These are phyloP conservation scores for Nothocercus nigrocapillus DNA, from an alignment of 2,113 vertebrate species.

Conservation along the genomic window DNA sequence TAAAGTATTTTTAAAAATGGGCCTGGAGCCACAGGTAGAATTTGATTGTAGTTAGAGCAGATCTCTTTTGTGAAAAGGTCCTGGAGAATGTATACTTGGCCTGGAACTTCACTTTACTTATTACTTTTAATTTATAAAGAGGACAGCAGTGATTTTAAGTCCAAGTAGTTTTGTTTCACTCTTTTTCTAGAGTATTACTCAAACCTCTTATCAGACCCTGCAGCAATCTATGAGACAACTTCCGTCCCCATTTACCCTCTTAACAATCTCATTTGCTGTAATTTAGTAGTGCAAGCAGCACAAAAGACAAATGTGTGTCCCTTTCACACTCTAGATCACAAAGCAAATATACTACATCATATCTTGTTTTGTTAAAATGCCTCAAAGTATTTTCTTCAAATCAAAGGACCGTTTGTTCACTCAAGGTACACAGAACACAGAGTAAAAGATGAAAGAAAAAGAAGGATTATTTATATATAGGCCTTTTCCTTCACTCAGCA, in stretches of 20 bases:
- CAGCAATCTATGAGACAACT: neutral
- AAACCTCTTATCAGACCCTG: neutral
- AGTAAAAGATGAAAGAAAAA: neutral
- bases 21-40: neutral
- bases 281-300: neutral
- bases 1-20: neutral
- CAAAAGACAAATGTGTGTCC: neutral
- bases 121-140: neutral
- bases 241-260: neutral
- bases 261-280: neutral
- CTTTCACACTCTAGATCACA: accelerated
- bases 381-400: neutral
- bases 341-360: neutral
- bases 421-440: neutral
- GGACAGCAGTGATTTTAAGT: neutral
- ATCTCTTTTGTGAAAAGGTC: neutral
- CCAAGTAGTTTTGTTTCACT: neutral
- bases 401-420: neutral
- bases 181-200: neutral
- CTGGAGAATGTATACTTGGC: neutral
- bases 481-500: neutral
- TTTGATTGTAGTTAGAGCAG: neutral
- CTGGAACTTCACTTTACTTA: neutral
- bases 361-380: neutral
- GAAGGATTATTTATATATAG: neutral